phyloP scores from a whole-genome alignment of 2,888 invertebrate species.

The Hedychridium roseum region DNA sequence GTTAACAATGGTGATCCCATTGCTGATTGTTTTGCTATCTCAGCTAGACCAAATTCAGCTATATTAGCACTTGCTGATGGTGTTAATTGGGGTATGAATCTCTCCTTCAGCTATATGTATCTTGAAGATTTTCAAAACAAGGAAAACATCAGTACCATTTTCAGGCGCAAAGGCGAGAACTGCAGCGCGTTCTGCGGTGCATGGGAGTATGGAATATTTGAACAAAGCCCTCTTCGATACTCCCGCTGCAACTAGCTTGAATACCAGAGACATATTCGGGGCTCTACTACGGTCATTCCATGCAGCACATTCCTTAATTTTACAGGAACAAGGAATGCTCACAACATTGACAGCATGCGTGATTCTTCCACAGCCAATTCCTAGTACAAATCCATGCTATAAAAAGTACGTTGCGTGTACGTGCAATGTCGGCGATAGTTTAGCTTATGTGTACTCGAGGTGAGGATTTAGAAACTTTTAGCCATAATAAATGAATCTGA shows the following conservation, averaged over 20 bases:
- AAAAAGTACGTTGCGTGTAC: constrained; percentile 78
- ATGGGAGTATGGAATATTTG: constrained; percentile 84
- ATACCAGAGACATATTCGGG: constrained; percentile 77
- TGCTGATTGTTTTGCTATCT: constrained; percentile 86
- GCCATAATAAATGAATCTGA: no score
- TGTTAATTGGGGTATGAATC: constrained; percentile 86
- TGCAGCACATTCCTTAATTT: constrained; percentile 84
- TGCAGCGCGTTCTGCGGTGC: constrained; percentile 86
- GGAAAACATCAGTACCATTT: constrained; percentile 30
- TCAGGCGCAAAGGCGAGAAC: constrained; percentile 79
- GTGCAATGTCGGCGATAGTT: constrained; percentile 88
- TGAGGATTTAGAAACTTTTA: no score
- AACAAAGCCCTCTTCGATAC: constrained; percentile 74
- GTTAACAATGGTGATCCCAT: constrained; percentile 80
- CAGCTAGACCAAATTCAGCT: constrained; percentile 75
- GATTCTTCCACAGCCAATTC: constrained; percentile 69
- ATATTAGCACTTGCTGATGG: constrained; percentile 87
- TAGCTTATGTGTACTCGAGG: constrained; percentile 85
- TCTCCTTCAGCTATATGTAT: constrained; percentile 2
- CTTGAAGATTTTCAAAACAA: background rate
- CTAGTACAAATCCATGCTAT: constrained; percentile 36
- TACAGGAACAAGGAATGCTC: constrained; percentile 82
- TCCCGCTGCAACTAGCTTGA: constrained; percentile 57
- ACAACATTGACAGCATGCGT: constrained; percentile 86
- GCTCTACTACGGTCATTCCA: constrained; percentile 81